Evolutionary conservation across 2,888 invertebrate genomes (phyloP).

Genomic region (Himalopsyche japonica): DNA sequence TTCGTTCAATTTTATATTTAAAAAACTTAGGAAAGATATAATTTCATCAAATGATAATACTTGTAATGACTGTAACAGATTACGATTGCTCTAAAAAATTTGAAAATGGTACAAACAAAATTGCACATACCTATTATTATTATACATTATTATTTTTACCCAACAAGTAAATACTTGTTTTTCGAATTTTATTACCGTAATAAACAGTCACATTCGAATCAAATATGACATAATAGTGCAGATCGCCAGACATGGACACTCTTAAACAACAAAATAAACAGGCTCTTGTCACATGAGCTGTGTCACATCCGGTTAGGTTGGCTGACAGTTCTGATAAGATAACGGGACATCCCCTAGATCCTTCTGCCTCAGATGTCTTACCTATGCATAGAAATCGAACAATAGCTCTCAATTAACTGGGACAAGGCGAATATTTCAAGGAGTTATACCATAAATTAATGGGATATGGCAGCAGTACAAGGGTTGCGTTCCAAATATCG

Average conservation of each 20-base stretch:
- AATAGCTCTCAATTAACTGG: conserved; percentile 26
- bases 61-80: too few relatives aligned
- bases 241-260: background rate
- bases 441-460: background rate
- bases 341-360: background rate
- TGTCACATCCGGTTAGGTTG: background rate
- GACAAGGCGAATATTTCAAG: background rate
- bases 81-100: too few relatives aligned
- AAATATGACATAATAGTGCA: background rate
- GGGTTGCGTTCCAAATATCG: background rate
- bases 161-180: too few relatives aligned
- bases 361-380: background rate
- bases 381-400: conserved; percentile 28
- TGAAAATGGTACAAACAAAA: too few relatives aligned
- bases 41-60: too few relatives aligned
- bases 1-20: too few relatives aligned
- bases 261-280: background rate
- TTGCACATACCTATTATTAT: too few relatives aligned
- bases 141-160: too few relatives aligned
- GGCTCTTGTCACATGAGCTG: background rate
- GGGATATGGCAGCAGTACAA: background rate
- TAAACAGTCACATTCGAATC: background rate
- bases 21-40: too few relatives aligned
- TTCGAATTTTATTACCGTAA: too few relatives aligned
- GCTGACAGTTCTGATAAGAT: background rate